Percentiles rank a stretch among this genome's conserved stretches.
Conservation (phyloP, 1,140 invertebrate species). For the Augochlora pura region DNA sequence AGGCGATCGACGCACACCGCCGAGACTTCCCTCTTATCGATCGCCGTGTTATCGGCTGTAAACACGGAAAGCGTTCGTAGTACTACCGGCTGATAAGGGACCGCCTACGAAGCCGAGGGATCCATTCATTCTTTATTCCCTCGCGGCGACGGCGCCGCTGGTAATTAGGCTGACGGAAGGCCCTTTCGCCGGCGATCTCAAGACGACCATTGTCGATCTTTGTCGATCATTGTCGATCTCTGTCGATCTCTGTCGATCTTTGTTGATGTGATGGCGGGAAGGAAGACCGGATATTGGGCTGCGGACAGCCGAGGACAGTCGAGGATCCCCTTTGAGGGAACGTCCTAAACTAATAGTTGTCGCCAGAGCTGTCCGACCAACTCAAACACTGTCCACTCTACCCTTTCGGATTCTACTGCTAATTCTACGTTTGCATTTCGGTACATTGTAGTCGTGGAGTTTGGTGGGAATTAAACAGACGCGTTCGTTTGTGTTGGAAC, state of each 20-base stretch:
- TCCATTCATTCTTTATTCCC: constrained; percentile 57
- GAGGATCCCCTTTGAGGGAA: no score
- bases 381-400: no score
- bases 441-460: no score
- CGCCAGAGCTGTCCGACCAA: no score
- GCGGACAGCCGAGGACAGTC: no score
- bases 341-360: no score
- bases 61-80: constrained; percentile 58
- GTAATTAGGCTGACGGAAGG: constrained; percentile 44
- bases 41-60: constrained; percentile 60
- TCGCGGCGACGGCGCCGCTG: background rate
- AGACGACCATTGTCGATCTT: constrained; percentile 7
- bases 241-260: constrained; percentile 39
- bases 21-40: constrained; percentile 61
- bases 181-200: constrained; percentile 38
- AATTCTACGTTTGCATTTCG: no score
- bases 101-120: constrained; percentile 26
- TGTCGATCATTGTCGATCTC: constrained; percentile 36
- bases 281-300: constrained; percentile 35
- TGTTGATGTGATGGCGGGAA: constrained; percentile 30
- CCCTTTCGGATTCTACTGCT: no score
- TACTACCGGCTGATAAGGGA: constrained; percentile 62
- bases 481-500: no score
- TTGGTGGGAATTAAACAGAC: no score
- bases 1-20: constrained; percentile 45